phyloP scores from a whole-genome alignment of 2,797 vertebrate genomes.

The Enteromius anoplus region DNA sequence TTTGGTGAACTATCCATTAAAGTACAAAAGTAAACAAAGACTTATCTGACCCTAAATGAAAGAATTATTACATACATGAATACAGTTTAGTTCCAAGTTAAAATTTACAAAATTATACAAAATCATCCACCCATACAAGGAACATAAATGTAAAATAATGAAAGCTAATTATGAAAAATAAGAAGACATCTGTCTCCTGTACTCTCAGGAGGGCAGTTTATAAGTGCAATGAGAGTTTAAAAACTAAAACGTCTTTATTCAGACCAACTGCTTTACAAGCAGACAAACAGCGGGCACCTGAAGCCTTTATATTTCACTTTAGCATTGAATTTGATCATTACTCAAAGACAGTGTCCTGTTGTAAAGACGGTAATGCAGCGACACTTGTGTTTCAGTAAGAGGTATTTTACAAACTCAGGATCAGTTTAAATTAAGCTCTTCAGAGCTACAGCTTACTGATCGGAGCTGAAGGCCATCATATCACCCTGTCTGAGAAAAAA shows the following conservation, averaged over 20 bases:
- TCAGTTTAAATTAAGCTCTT: slow-evolving; percentile 54
- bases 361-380: neutral
- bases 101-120: neutral
- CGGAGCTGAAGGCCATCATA: slow-evolving; percentile 50
- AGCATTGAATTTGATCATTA: neutral
- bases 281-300: neutral
- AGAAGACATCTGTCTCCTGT: neutral
- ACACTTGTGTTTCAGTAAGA: slow-evolving; percentile 57
- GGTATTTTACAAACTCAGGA: slow-evolving; percentile 48
- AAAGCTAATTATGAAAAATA: neutral
- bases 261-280: slow-evolving; percentile 12
- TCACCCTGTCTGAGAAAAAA: slow-evolving; percentile 59
- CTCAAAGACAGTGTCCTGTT: neutral
- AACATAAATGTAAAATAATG: neutral
- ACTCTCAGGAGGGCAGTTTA: neutral
- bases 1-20: neutral
- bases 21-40: slow-evolving; percentile 22
- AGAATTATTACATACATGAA: neutral
- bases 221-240: slow-evolving; percentile 18
- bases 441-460: slow-evolving; percentile 35
- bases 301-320: slow-evolving; percentile 12
- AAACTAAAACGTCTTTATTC: slow-evolving; percentile 6
- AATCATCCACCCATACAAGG: neutral
- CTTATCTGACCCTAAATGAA: neutral
- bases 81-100: neutral